Percentiles rank a stretch among this genome's conserved stretches.
Conservation (phyloP, 2,113 vertebrate genomes). For the Ellobius talpinus region DNA sequence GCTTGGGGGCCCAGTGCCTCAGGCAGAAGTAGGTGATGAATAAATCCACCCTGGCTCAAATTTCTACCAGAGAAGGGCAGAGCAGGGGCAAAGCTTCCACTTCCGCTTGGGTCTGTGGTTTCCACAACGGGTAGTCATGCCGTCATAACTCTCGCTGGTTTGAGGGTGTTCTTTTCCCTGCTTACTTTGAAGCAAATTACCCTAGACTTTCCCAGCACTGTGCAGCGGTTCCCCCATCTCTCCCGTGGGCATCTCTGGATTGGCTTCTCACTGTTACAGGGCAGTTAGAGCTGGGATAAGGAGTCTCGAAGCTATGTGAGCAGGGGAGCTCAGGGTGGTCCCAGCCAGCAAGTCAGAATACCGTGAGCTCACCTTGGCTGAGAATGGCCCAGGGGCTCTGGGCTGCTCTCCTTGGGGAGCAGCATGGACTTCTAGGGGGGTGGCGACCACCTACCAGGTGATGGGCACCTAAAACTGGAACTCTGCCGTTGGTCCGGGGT, state of each 20-base stretch:
- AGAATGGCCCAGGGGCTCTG: neutral
- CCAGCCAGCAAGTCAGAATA: too few species aligned
- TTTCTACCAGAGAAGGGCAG: neutral
- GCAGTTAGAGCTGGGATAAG: neutral
- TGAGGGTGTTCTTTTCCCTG: neutral
- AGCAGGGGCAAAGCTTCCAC: neutral
- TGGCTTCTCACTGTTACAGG: neutral
- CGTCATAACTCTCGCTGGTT: neutral
- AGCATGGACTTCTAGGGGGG: neutral
- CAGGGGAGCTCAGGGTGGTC: neutral
- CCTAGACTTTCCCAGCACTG: neutral
- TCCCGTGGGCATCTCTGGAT: neutral
- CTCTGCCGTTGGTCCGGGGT: neutral
- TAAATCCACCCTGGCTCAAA: neutral
- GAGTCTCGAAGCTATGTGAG: neutral
- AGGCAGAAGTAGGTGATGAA: accelerated
- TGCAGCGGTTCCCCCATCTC: neutral
- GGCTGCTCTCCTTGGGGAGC: neutral
- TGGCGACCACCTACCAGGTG: neutral
- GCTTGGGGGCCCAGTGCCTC: too few species aligned
- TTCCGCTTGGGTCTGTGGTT: neutral
- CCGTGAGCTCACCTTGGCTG: neutral
- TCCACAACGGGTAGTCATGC: neutral
- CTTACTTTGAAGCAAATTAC: neutral
- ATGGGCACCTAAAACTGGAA: neutral